Evolutionary conservation across 2,113 vertebrate species (phyloP).

Genomic region (Rynchops niger): DNA sequence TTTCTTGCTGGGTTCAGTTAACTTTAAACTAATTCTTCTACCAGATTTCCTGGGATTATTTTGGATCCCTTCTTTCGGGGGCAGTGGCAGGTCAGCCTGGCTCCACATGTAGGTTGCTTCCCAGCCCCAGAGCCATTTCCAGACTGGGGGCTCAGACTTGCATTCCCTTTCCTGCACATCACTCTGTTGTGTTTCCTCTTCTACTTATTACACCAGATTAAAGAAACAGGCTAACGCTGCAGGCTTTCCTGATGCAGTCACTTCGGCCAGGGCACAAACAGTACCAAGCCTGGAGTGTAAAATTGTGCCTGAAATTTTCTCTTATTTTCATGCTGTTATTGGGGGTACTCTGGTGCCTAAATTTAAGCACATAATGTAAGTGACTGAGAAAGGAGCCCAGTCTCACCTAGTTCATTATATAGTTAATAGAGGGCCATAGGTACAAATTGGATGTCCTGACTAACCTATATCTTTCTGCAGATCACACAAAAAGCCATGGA

Average conservation of each 20-base stretch:
- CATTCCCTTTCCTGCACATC: neutral
- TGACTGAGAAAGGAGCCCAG: neutral
- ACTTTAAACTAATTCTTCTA: neutral
- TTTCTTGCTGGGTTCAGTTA: neutral
- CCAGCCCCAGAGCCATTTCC: neutral
- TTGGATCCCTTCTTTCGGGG: neutral
- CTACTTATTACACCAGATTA: neutral
- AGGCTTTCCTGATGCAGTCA: neutral
- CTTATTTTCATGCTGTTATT: neutral
- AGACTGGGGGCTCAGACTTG: neutral
- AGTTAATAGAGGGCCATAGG: neutral
- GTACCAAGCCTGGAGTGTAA: neutral
- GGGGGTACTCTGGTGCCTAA: neutral
- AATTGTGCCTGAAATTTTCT: neutral
- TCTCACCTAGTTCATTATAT: neutral
- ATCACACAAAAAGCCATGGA: neutral
- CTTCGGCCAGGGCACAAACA: neutral
- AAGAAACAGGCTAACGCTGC: neutral
- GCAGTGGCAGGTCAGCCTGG: neutral
- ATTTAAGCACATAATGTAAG: neutral
- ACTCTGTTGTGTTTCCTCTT: neutral
- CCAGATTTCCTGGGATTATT: neutral
- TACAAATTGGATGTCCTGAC: neutral
- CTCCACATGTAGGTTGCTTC: neutral
- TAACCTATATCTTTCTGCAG: neutral